Evolutionary conservation across 2,113 vertebrate genomes (phyloP).

Genomic region (Acrocephalus arundinaceus): DNA sequence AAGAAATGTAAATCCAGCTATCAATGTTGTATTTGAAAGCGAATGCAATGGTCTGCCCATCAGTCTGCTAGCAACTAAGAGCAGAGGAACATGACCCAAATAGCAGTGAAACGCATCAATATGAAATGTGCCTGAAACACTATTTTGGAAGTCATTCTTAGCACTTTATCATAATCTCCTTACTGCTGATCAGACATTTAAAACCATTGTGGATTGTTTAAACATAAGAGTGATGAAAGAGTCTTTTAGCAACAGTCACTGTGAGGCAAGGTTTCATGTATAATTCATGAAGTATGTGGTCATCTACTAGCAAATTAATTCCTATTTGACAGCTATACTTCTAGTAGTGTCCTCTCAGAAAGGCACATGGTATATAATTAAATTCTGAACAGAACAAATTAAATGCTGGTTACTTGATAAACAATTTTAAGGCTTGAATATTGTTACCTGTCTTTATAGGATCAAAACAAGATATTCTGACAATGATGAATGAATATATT

Average conservation of each 20-base stretch:
- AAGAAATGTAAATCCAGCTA: slow-evolving; percentile 78
- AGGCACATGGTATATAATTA: slow-evolving; percentile 75
- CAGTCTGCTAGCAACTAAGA: slow-evolving; percentile 39
- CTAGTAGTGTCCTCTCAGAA: slow-evolving; percentile 74
- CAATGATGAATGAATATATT: background rate
- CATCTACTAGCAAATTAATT: slow-evolving; percentile 78
- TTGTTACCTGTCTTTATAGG: slow-evolving; percentile 68
- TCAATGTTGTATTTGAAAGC: slow-evolving; percentile 55
- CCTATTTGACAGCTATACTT: slow-evolving; percentile 73
- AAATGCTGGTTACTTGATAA: slow-evolving; percentile 78
- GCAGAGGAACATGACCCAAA: slow-evolving; percentile 50
- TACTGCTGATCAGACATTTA: slow-evolving; percentile 70
- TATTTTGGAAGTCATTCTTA: slow-evolving; percentile 64
- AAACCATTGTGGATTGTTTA: slow-evolving; percentile 75
- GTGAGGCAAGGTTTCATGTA: slow-evolving; percentile 76
- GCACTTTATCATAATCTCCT: slow-evolving; percentile 59
- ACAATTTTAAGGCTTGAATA: slow-evolving; percentile 72
- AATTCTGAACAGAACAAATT: slow-evolving; percentile 78
- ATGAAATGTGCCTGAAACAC: slow-evolving; percentile 21
- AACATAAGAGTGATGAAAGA: slow-evolving; percentile 72
- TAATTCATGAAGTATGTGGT: slow-evolving; percentile 79
- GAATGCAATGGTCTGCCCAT: slow-evolving; percentile 17
- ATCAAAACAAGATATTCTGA: slow-evolving; percentile 71
- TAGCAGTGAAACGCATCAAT: slow-evolving; percentile 13
- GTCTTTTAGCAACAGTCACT: slow-evolving; percentile 72